Percentiles rank a stretch among this genome's conserved stretches.
These are phyloP conservation scores for Polypedilum vanderplanki DNA, from an alignment of 1,140 invertebrate species.

Conservation along the genomic window DNA sequence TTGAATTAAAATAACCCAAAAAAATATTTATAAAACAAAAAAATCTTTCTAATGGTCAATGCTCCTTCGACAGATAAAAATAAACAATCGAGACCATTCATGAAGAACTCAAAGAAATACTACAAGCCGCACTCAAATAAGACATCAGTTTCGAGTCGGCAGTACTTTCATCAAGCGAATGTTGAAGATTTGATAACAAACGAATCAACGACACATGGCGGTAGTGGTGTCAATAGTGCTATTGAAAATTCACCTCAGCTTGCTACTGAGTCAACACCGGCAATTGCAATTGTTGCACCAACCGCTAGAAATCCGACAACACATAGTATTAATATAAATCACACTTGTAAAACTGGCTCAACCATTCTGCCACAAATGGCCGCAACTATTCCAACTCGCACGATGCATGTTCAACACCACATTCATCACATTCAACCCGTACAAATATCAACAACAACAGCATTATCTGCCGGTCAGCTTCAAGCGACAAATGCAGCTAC, in stretches of 20 bases:
- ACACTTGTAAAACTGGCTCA: not conserved
- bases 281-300: constrained; percentile 10
- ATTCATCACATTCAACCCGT: constrained; percentile 22
- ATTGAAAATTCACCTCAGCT: not conserved
- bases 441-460: constrained; percentile 25
- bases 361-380: not conserved
- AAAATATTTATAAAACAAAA: not conserved
- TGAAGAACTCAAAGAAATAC: constrained; percentile 21
- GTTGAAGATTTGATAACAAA: not conserved
- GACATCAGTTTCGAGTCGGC: not conserved
- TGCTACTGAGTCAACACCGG: not conserved
- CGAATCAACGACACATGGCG: not conserved
- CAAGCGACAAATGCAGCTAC: not conserved
- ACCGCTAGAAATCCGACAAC: not conserved
- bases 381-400: not conserved
- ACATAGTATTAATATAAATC: constrained; percentile 5
- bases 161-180: not conserved
- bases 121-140: constrained; percentile 12
- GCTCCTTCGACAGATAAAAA: not conserved
- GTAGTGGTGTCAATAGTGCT: not conserved
- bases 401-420: constrained; percentile 21
- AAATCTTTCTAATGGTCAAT: constrained; percentile 24
- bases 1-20: too few relatives aligned
- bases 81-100: constrained; percentile 23
- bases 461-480: not conserved